phyloP scores from a whole-genome alignment of 2,888 invertebrate species.

The Mythimna impura region DNA sequence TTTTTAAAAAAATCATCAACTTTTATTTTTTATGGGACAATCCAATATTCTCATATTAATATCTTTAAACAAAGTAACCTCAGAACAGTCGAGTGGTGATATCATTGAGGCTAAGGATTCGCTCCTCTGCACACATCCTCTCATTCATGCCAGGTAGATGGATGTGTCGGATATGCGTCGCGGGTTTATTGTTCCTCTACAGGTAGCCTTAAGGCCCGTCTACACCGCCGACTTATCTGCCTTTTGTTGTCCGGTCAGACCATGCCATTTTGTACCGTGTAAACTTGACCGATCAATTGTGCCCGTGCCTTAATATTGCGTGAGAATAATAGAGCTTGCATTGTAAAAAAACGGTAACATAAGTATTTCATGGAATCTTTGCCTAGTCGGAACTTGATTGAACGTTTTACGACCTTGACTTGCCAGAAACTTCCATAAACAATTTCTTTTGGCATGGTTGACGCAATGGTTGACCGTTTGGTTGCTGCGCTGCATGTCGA shows the following conservation, averaged over 20 bases:
- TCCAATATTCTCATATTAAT: not conserved
- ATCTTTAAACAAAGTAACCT: conserved; percentile 50
- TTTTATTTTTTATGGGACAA: not conserved
- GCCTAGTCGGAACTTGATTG: conserved; percentile 21
- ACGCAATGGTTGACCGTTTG: too few relatives aligned
- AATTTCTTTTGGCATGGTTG: not conserved
- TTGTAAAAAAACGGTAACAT: conserved; percentile 6
- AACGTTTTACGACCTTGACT: conserved; percentile 12
- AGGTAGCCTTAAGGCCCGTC: conserved; percentile 49
- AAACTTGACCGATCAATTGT: conserved; percentile 12
- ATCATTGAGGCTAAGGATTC: conserved; percentile 61
- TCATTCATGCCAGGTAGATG: conserved; percentile 70
- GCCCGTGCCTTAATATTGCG: conserved; percentile 35
- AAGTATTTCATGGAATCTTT: conserved; percentile 40
- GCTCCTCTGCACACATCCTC: conserved; percentile 63
- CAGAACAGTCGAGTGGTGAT: conserved; percentile 55
- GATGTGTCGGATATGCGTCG: conserved; percentile 53
- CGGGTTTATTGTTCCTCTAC: conserved; percentile 57
- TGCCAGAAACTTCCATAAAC: not conserved
- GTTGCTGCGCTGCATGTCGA: too few relatives aligned
- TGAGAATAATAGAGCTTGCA: conserved; percentile 38
- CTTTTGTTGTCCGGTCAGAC: conserved; percentile 13
- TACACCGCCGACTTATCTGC: conserved; percentile 25
- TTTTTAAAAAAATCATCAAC: too few relatives aligned
- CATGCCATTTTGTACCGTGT: not conserved